Base-by-base conservation (phyloP, 2,888 invertebrate genomes). In the Sesia apiformis region DNA sequence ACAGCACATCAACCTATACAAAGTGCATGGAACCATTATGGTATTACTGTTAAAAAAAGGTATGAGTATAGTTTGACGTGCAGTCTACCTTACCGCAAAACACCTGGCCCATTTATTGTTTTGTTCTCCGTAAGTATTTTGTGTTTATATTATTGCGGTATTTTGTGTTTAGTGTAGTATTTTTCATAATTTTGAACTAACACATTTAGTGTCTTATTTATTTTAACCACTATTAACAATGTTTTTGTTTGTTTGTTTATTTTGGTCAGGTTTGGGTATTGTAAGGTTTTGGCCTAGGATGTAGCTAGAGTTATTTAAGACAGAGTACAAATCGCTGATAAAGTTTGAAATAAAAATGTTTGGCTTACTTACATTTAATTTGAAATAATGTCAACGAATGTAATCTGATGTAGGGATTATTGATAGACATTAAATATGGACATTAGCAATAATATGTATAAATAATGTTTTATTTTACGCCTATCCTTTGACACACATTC, bases 261-360 rank as follows among this genome's bases (percentile, higher is more conserved):
- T 80, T 83, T 82, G 90, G 90, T 89, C 90, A 90, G 90, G 90
- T 90, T 84, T 83, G 85, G 90, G 90, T 90, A 87, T 81, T 77
- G 85, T 85, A 88, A 87, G 87, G 89, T 84, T 87, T 78, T 90
- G 90, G 90, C 90, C 90, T 90, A 90, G 90, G 84, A 81, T 87
- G 77, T 89, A 90, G 86, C 80, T 90, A 89, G 86, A 81, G 74
- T 78, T 84, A 81, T 69, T 65, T 89, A 89, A 87, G 87, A 85
- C 84, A 88, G 83, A 89, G 89, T 89, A 89, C 89, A 89, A 89
- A 87, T 84, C 79, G 82, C 85, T 81, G 84, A 78, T 82, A 81
- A 61, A 76, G 40, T 84, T 81, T 84, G 79, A 79, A 77, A 74
- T 56, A 54, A 58, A 75, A 76, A 72, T 72, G 78, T 86, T 85